A percentile compares a stretch with the other conserved stretches of the same genome.
Conservation (phyloP, 23 tunicate species). For the Phallusia fumigata region DNA sequence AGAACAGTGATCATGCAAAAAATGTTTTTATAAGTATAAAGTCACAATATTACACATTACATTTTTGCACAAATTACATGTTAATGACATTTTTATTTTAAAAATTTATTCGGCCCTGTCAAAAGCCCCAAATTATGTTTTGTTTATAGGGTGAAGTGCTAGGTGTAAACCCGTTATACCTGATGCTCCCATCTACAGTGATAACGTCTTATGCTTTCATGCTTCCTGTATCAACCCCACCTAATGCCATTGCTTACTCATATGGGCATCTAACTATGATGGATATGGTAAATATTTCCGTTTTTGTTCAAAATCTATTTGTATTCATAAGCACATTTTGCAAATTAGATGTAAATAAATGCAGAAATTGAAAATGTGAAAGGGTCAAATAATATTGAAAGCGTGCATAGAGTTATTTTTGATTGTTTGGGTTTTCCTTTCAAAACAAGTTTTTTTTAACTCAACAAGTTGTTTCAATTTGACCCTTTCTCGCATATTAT, state of each 20-base stretch:
- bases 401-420: not conserved
- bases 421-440: not conserved
- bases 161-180: conserved; percentile 71
- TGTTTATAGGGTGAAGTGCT: conserved; percentile 56
- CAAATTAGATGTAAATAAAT: no score
- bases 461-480: no score
- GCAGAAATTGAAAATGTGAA: no score
- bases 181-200: conserved; percentile 83
- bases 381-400: no score
- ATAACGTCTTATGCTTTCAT: conserved; percentile 94
- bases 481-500: no score
- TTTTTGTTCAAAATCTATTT: not conserved
- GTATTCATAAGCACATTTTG: not conserved
- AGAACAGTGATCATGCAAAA: no score
- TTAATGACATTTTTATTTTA: no score
- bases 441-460: no score
- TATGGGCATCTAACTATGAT: conserved; percentile 77
- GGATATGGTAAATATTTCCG: conserved; percentile 37
- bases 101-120: no score
- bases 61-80: no score
- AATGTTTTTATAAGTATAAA: no score
- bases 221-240: conserved; percentile 96
- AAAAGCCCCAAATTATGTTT: not conserved
- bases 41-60: no score
- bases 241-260: conserved; percentile 95